A percentile compares a stretch with the other conserved stretches of the same genome.
These are phyloP conservation scores for Copidosoma aretas DNA, from an alignment of 2,888 invertebrate species.

Conservation along the genomic window DNA sequence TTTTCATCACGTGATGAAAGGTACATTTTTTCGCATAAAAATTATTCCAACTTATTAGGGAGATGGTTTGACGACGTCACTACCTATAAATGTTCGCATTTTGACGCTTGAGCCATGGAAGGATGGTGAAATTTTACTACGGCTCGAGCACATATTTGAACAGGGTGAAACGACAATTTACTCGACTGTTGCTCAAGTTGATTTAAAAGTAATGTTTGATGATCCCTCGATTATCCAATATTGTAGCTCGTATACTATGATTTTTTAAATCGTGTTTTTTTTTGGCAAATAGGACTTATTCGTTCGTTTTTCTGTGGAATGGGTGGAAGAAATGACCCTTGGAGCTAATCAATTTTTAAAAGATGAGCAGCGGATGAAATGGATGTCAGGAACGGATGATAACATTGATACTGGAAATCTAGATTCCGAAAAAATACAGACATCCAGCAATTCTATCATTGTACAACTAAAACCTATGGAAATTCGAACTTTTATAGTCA, in stretches of 20 bases:
- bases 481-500: constrained; percentile 71
- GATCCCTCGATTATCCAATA: too few relatives aligned
- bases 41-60: too few relatives aligned
- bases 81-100: constrained; percentile 77
- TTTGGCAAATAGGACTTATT: constrained; percentile 6
- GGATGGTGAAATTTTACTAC: constrained; percentile 69
- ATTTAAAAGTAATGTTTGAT: constrained; percentile 9
- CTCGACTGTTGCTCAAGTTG: constrained; percentile 62
- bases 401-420: neutral
- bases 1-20: neutral
- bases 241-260: too few relatives aligned
- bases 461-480: constrained; percentile 68
- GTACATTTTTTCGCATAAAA: neutral
- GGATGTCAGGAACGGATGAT: constrained; percentile 55
- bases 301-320: constrained; percentile 2
- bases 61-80: constrained; percentile 11
- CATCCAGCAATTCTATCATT: neutral
- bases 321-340: constrained; percentile 72
- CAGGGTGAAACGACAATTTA: constrained; percentile 67
- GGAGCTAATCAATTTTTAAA: constrained; percentile 73
- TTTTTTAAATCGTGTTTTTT: neutral
- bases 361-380: constrained; percentile 66
- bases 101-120: constrained; percentile 83
- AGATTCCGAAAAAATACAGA: neutral
- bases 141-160: constrained; percentile 81